These are phyloP conservation scores for Zosterops borbonicus DNA, from an alignment of 2,113 vertebrate species.

Conservation along the genomic window DNA sequence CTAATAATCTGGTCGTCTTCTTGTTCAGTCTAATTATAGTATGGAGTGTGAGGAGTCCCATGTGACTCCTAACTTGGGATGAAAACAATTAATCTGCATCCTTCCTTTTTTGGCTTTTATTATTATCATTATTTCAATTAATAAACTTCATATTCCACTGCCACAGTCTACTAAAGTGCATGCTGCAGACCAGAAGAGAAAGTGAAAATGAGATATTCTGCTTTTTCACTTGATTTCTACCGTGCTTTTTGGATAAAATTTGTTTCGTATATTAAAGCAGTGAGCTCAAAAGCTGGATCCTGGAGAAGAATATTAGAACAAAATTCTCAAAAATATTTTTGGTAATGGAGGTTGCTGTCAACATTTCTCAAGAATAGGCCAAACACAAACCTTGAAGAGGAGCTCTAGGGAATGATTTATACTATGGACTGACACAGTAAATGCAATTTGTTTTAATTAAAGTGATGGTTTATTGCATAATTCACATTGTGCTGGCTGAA, in stretches of 20 bases:
- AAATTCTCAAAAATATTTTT: conserved; percentile 48
- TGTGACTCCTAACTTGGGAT: conserved; percentile 36
- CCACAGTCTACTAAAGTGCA: neutral
- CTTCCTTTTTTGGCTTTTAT: conserved; percentile 33
- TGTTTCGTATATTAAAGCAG: neutral
- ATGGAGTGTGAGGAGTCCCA: conserved; percentile 35
- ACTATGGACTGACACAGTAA: conserved; percentile 59
- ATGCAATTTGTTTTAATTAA: conserved; percentile 79
- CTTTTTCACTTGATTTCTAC: neutral
- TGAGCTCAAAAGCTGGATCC: neutral
- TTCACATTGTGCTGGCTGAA: conserved; percentile 64
- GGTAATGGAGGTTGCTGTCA: conserved; percentile 62
- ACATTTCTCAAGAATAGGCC: conserved; percentile 65
- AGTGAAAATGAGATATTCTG: neutral
- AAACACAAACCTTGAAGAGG: conserved; percentile 52
- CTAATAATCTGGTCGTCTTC: conserved; percentile 55
- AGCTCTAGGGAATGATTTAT: conserved; percentile 71
- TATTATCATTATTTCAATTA: conserved; percentile 24
- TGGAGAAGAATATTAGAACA: neutral
- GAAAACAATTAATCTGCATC: conserved; percentile 42
- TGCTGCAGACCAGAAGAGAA: neutral
- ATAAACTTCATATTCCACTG: neutral
- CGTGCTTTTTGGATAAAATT: neutral
- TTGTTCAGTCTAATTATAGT: conserved; percentile 61
- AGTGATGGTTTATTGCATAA: conserved; percentile 75